phyloP scores from a whole-genome alignment of 2,113 vertebrate species.

The Hemicordylus capensis region DNA sequence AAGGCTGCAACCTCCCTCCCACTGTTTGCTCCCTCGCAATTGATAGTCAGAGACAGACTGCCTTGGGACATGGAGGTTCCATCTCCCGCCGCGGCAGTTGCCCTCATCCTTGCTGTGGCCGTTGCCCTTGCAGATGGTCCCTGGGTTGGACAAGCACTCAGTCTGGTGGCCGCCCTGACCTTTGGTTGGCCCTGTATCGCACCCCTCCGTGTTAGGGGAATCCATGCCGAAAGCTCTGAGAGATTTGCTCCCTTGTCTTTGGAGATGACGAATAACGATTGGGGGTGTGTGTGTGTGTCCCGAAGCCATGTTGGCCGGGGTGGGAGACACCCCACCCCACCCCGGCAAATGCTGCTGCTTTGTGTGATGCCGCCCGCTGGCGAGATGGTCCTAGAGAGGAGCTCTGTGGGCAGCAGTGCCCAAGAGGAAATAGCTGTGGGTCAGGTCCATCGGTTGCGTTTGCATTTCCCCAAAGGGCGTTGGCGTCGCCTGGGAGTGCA shows the following conservation, averaged over 20 bases:
- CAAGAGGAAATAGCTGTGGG: background rate
- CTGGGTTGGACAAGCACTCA: no score
- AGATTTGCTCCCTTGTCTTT: background rate
- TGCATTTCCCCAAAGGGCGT: constrained; percentile 1
- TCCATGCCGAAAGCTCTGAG: background rate
- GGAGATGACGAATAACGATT: background rate
- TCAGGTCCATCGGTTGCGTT: background rate
- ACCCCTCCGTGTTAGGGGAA: constrained; percentile 13
- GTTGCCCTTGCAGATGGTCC: no score
- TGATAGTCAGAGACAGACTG: no score
- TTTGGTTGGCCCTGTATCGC: constrained; percentile 25
- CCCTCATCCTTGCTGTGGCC: no score
- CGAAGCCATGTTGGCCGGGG: background rate
- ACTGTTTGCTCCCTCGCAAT: no score
- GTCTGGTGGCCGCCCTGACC: constrained; percentile 27
- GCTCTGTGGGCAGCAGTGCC: background rate
- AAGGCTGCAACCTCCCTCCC: no score
- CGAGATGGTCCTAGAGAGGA: background rate
- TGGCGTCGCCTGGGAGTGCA: background rate
- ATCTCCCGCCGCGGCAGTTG: no score
- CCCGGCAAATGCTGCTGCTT: background rate
- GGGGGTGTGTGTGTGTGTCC: constrained; percentile 11
- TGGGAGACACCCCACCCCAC: background rate
- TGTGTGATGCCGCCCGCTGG: background rate
- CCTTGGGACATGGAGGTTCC: no score